Evolutionary conservation across 2,888 invertebrate genomes (phyloP), one percentile per base, ranked within the genome.

Genomic region (Machimus atricapillus): DNA sequence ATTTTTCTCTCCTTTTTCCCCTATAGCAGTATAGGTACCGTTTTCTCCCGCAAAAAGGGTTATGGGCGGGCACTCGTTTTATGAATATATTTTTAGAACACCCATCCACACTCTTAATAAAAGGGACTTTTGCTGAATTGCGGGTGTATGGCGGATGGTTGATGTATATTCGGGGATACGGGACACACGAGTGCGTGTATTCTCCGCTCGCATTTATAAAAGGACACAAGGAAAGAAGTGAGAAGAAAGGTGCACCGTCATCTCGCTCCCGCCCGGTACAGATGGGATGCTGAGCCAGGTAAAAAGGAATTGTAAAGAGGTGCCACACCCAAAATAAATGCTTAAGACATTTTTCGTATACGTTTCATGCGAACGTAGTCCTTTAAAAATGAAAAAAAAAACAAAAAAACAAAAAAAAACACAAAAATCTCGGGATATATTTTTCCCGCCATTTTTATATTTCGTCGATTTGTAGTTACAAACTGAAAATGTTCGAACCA

Each of bases 51-150:
- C 74, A 85, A 74, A 46, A 85, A 74, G 85, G 85, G 74, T 46
- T 58, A 85, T 85, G 85, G 85, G 85, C 85, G 85, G 85, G 66
- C 31, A 27, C 85, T 74, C 74, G 74, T 85, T 85, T 85, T 85
- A 85, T 85, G 85, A 85, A 85, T 74, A 85, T 74, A 85, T 85
- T 85, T 85, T 85, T 85, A 73, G 85, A 40, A 73, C 46, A 74
- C 74, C 74, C 85, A 74, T 85, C 74, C 34, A 82, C 82, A 82
- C 85, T 85, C 85, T 85, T 85, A 85, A 74, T 58, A 74, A 85
- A 56, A 56, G 74, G 43, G 43, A 85, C 85, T 85, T 85, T 85
- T 85, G 34, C 85, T 46, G 46, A 7, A 34, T 74, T 46, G 79
- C 27, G 40, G 16, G 79, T 16, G 52, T 27, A 31, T 40, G 40